These are phyloP conservation scores for Andrena dorsata DNA, from an alignment of 2,888 invertebrate genomes.

Conservation along the genomic window DNA sequence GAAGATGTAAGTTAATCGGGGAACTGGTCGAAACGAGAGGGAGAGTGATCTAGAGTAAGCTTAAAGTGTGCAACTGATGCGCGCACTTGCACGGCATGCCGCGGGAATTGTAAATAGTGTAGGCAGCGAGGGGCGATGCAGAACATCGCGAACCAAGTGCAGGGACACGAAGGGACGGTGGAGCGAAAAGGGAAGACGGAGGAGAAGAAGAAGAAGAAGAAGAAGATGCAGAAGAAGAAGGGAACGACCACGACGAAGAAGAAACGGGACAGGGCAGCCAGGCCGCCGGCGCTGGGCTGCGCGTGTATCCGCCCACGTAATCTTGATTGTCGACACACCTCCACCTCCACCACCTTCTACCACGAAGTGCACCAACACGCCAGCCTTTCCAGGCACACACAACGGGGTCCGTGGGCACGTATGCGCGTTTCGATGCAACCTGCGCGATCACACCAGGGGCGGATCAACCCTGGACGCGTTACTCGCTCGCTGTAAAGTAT, in stretches of 20 bases:
- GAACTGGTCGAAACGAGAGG: slow-evolving; percentile 50
- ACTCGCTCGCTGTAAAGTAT: slow-evolving; percentile 59
- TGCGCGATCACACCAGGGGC: slow-evolving; percentile 68
- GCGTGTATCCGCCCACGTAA: slow-evolving; percentile 83
- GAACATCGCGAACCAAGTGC: slow-evolving; percentile 38
- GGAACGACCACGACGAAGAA: slow-evolving; percentile 50
- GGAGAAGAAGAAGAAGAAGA: slow-evolving; percentile 17
- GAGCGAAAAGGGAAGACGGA: neutral
- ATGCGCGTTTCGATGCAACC: slow-evolving; percentile 63
- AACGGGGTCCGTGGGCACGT: slow-evolving; percentile 46
- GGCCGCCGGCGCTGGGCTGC: slow-evolving; percentile 81
- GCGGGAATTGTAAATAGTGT: slow-evolving; percentile 72
- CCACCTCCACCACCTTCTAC: slow-evolving; percentile 72
- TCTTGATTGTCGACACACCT: slow-evolving; percentile 83
- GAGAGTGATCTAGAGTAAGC: slow-evolving; percentile 55
- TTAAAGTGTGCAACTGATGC: slow-evolving; percentile 48
- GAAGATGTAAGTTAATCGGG: slow-evolving; percentile 53
- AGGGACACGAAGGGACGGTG: slow-evolving; percentile 25
- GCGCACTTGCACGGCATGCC: slow-evolving; percentile 61
- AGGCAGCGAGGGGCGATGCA: slow-evolving; percentile 52
- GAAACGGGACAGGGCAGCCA: slow-evolving; percentile 70
- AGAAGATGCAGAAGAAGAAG: slow-evolving; percentile 31
- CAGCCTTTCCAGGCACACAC: slow-evolving; percentile 16
- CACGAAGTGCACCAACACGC: slow-evolving; percentile 68
- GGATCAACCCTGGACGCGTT: slow-evolving; percentile 64